Percentiles rank a stretch among this genome's conserved stretches.
Conservation (phyloP, 2,797 vertebrate genomes). For the Tachyglossus aculeatus region DNA sequence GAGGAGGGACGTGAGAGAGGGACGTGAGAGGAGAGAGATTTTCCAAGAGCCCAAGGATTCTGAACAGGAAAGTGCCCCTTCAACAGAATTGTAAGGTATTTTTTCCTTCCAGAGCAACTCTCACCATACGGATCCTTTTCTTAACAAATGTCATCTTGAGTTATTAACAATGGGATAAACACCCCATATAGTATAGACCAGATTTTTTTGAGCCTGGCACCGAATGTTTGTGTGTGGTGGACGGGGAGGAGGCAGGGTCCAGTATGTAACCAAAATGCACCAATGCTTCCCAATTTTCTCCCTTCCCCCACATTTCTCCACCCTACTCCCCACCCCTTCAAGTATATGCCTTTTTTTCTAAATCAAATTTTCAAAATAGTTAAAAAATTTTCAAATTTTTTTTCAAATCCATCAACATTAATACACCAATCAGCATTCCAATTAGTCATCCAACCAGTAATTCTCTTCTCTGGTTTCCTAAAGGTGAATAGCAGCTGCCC, state of each 20-base stretch:
- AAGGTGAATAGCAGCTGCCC: accelerated
- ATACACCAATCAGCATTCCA: background rate
- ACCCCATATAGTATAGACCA: background rate
- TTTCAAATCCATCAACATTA: background rate
- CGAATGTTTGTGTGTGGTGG: background rate
- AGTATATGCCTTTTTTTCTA: background rate
- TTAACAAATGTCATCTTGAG: background rate
- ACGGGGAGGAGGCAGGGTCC: background rate
- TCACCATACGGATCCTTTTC: too few relatives aligned
- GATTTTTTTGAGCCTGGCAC: background rate
- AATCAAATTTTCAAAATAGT: too few relatives aligned
- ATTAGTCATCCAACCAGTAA: background rate
- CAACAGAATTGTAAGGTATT: too few relatives aligned
- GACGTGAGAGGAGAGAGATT: too few relatives aligned
- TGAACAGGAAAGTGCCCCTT: too few relatives aligned
- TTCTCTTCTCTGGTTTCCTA: background rate
- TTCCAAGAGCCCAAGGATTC: too few relatives aligned
- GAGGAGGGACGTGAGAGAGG: too few relatives aligned
- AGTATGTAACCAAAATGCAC: background rate
- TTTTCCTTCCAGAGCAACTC: too few relatives aligned
- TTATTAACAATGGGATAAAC: background rate
- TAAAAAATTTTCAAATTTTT: background rate
- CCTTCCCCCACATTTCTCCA: background rate
- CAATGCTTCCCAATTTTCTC: background rate
- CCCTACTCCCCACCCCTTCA: background rate